phyloP scores from a whole-genome alignment of 2,797 vertebrate species.

The Aratinga solstitialis region DNA sequence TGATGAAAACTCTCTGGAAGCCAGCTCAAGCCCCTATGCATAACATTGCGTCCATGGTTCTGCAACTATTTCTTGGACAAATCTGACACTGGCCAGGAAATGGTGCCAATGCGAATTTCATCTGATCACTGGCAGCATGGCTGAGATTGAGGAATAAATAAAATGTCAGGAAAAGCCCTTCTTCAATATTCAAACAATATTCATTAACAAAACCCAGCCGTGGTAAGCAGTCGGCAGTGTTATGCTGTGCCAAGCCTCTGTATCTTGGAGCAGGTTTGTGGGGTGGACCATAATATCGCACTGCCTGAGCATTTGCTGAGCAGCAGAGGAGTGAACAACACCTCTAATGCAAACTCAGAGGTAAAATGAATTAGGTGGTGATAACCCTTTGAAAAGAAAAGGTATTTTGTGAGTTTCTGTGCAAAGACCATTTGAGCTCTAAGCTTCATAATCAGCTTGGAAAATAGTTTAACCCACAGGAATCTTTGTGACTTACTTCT shows the following conservation, averaged over 20 bases:
- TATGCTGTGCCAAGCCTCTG: not conserved
- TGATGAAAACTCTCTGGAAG: not conserved
- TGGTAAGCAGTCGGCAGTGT: not conserved
- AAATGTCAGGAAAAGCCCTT: not conserved
- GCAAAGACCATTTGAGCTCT: slow-evolving; percentile 44
- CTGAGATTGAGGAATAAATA: not conserved
- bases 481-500: slow-evolving; percentile 54
- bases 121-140: not conserved
- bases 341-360: slow-evolving; percentile 3
- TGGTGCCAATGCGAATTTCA: not conserved
- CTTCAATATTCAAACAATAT: not conserved
- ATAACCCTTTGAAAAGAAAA: slow-evolving; percentile 44
- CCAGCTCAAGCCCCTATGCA: not conserved
- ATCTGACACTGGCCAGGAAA: not conserved
- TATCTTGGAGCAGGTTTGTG: not conserved
- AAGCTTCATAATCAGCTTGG: slow-evolving; percentile 64
- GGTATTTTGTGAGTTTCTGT: slow-evolving; percentile 51
- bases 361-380: slow-evolving; percentile 47
- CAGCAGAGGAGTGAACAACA: slow-evolving; percentile 44
- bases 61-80: not conserved
- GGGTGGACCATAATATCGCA: not conserved
- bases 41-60: not conserved
- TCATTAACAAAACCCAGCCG: not conserved
- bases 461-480: slow-evolving; percentile 51
- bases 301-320: not conserved